Evolutionary conservation across 2,113 vertebrate species (phyloP).

Genomic region (Labrus mixtus): DNA sequence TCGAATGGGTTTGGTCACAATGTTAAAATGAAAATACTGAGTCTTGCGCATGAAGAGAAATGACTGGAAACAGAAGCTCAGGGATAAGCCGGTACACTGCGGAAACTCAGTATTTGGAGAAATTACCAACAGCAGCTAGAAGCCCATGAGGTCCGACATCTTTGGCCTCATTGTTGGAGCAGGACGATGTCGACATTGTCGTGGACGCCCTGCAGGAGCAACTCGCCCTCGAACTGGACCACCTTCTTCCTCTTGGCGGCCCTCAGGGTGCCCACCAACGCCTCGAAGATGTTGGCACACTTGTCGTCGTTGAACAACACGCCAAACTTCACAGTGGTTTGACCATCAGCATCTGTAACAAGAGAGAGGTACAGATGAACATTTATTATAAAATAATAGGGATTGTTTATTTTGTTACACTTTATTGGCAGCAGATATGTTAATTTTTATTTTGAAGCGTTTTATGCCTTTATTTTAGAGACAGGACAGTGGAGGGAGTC

Average conservation of each 20-base stretch:
- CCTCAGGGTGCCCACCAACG: constrained; percentile 94
- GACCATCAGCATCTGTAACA: constrained; percentile 88
- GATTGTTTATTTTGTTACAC: no score
- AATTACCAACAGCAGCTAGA: constrained; percentile 7
- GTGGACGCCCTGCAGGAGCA: constrained; percentile 96
- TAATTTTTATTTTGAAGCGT: no score
- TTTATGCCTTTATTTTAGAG: no score
- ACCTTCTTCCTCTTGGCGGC: constrained; percentile 93
- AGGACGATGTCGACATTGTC: constrained; percentile 92
- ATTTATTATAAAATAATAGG: no score
- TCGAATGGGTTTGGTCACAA: constrained; percentile 21
- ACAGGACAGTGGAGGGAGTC: no score
- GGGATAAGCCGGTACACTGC: constrained; percentile 4
- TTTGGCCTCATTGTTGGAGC: constrained; percentile 83
- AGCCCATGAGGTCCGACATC: neutral
- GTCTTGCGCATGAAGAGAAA: constrained; percentile 15
- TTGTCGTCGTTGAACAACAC: constrained; percentile 93
- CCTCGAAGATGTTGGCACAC: constrained; percentile 98
- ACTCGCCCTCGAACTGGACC: constrained; percentile 87
- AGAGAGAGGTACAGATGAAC: neutral
- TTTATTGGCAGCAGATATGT: no score
- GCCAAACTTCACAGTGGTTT: constrained; percentile 92
- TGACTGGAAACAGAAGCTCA: constrained; percentile 16
- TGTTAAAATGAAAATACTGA: constrained; percentile 26
- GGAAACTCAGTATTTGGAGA: constrained; percentile 33